Evolutionary conservation across 2,888 invertebrate species (phyloP).

Genomic region (Apoda limacodes): DNA sequence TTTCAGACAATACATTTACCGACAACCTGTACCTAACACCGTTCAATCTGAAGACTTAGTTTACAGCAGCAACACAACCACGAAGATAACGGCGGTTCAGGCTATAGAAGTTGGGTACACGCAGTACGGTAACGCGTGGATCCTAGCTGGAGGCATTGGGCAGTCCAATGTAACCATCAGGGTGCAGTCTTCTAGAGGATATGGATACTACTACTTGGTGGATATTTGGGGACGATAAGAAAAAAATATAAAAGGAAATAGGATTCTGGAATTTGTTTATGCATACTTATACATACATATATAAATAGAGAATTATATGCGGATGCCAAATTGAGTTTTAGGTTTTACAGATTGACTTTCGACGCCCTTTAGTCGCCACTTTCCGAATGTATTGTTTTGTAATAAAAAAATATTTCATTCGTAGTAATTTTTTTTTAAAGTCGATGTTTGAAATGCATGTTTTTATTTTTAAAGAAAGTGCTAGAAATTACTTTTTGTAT

Average conservation of each 20-base stretch:
- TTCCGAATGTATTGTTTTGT: too few species aligned
- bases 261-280: not conserved
- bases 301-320: too few species aligned
- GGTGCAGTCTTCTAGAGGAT: constrained; percentile 34
- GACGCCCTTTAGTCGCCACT: too few species aligned
- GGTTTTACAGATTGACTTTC: too few species aligned
- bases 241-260: too few species aligned
- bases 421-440: too few species aligned
- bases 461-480: too few species aligned
- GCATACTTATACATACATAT: too few species aligned
- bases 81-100: constrained; percentile 32
- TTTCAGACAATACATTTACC: constrained; percentile 31
- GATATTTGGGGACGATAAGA: constrained; percentile 43
- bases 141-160: constrained; percentile 30
- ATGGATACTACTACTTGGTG: constrained; percentile 42
- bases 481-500: too few species aligned
- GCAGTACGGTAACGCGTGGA: constrained; percentile 33
- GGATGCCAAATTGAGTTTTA: too few species aligned
- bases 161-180: constrained; percentile 35
- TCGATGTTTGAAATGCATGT: too few species aligned
- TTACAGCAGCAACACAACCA: constrained; percentile 35
- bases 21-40: constrained; percentile 26
- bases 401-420: too few species aligned
- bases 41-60: constrained; percentile 41
- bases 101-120: constrained; percentile 38